Evolutionary conservation across 2,797 vertebrate species (phyloP).

Genomic region (Pachyuromys duprasi): DNA sequence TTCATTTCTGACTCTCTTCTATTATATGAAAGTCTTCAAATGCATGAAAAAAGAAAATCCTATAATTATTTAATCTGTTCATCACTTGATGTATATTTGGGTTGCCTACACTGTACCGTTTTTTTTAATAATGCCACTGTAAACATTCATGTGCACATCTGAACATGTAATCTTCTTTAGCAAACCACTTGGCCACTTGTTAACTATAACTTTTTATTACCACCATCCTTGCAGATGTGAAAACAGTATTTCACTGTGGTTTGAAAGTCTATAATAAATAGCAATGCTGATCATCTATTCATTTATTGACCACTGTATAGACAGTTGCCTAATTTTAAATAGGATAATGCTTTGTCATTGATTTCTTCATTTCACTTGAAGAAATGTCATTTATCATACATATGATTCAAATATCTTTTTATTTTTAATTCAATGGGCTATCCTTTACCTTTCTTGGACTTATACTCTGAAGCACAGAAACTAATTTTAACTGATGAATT

Average conservation of each 20-base stretch:
- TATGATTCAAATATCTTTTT: neutral
- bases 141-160: neutral
- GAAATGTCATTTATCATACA: neutral
- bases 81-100: neutral
- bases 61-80: neutral
- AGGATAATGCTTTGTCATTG: neutral
- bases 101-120: neutral
- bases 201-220: neutral
- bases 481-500: neutral
- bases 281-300: neutral
- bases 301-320: neutral
- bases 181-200: neutral
- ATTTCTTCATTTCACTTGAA: neutral
- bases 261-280: neutral
- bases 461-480: neutral
- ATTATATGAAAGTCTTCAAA: neutral
- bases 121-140: neutral
- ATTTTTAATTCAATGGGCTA: neutral
- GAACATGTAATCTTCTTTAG: neutral
- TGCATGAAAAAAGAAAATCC: neutral
- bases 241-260: neutral
- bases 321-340: constrained; percentile 18
- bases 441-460: neutral
- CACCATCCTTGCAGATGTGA: neutral
- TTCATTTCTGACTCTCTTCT: constrained; percentile 31